These are phyloP conservation scores for Erethizon dorsatum DNA, from an alignment of 2,797 vertebrate species.

Conservation along the genomic window DNA sequence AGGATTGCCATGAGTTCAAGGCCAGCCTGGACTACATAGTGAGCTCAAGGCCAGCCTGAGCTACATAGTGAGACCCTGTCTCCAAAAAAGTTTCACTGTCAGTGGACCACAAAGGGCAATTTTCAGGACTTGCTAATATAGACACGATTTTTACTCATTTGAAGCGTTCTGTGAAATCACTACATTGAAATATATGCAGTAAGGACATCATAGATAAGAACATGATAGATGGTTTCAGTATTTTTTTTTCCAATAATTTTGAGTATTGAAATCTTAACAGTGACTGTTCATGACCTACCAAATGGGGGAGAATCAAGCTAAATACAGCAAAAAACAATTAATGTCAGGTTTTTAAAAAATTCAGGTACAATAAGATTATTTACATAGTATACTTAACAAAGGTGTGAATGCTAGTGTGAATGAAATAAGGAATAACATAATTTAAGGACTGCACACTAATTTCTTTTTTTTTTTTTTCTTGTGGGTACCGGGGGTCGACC, in stretches of 20 bases:
- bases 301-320: conserved; percentile 18
- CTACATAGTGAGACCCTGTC: not conserved
- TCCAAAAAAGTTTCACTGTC: not conserved
- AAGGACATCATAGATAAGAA: not conserved
- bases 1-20: not conserved
- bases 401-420: not conserved
- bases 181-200: not conserved
- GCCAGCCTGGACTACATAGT: not conserved
- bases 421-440: not conserved
- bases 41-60: not conserved
- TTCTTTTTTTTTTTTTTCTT: too few species aligned
- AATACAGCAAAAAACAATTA: not conserved
- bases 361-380: conserved; percentile 25
- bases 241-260: not conserved
- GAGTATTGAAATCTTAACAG: not conserved
- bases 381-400: not conserved
- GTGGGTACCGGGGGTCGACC: too few species aligned
- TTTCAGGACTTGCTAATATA: not conserved
- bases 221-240: not conserved
- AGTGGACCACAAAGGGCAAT: not conserved
- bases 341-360: conserved; percentile 19
- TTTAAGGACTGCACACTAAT: not conserved
- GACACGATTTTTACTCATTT: not conserved
- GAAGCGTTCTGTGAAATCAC: conserved; percentile 2
- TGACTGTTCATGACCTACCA: not conserved